phyloP scores from a whole-genome alignment of 2,797 vertebrate species.

The Sebastiscus tertius region DNA sequence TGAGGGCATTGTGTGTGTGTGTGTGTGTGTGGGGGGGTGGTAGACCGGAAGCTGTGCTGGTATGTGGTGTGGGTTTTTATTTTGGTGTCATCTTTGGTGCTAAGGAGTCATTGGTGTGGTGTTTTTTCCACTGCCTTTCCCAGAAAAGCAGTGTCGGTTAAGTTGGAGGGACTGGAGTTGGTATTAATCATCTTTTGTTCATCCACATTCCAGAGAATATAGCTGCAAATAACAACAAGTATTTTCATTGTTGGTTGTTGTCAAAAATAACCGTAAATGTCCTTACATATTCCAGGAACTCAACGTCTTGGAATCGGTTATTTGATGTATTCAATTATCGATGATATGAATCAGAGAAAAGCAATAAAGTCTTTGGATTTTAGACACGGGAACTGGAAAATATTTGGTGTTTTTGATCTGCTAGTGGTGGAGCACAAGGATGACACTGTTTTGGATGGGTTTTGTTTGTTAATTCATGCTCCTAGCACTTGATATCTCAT shows the following conservation, averaged over 20 bases:
- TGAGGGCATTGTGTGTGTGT: conserved; percentile 39
- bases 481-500: not conserved
- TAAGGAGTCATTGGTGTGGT: conserved; percentile 5
- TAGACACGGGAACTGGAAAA: not conserved
- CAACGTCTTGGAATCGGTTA: not conserved
- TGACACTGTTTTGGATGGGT: not conserved
- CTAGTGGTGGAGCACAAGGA: not conserved
- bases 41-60: conserved; percentile 33
- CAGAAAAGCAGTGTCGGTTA: not conserved
- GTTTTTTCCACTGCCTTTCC: conserved; percentile 13
- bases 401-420: not conserved
- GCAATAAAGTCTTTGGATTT: not conserved
- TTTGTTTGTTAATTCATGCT: not conserved
- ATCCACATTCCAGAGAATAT: not conserved
- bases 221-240: not conserved
- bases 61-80: conserved; percentile 53
- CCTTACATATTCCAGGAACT: not conserved
- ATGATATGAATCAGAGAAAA: not conserved
- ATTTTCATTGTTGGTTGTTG: not conserved
- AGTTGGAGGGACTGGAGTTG: not conserved
- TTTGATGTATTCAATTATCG: not conserved
- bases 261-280: not conserved
- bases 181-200: not conserved
- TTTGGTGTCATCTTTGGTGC: conserved; percentile 44
- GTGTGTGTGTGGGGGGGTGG: conserved; percentile 17